Conservation (phyloP, 2,888 invertebrate genomes). For the Drosophila infuscata region DNA sequence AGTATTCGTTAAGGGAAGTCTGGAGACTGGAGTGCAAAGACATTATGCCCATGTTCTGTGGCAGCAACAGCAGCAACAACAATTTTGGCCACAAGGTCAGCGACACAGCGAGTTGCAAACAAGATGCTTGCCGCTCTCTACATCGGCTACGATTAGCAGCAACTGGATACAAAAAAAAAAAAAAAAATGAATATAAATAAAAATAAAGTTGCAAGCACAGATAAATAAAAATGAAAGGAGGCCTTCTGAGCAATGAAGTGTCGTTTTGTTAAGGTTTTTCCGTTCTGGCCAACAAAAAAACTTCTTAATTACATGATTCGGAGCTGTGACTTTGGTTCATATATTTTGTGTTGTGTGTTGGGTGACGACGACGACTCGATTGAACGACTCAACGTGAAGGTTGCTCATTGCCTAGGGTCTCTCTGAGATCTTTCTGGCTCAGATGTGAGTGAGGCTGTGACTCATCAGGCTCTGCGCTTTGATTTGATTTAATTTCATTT, state of each 20-base stretch:
- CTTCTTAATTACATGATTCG: slow-evolving; percentile 70
- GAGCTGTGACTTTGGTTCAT: slow-evolving; percentile 38
- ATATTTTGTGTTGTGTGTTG: slow-evolving; percentile 2
- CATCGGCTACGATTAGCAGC: slow-evolving; percentile 26
- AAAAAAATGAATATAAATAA: neutral
- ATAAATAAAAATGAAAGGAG: slow-evolving; percentile 63
- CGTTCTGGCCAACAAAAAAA: slow-evolving; percentile 48
- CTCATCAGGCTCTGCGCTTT: slow-evolving; percentile 59
- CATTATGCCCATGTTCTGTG: slow-evolving; percentile 37
- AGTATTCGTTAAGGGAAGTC: slow-evolving; percentile 7
- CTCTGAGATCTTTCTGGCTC: slow-evolving; percentile 6
- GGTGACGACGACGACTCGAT: slow-evolving; percentile 6
- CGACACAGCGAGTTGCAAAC: slow-evolving; percentile 21
- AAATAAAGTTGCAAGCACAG: neutral
- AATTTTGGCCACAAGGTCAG: slow-evolving; percentile 59
- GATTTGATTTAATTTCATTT: slow-evolving; percentile 64
- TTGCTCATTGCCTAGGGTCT: slow-evolving; percentile 52
- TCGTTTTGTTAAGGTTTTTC: slow-evolving; percentile 47
- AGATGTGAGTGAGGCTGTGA: slow-evolving; percentile 35
- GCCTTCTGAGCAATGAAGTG: slow-evolving; percentile 47
- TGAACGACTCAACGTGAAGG: slow-evolving; percentile 47
- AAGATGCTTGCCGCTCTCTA: slow-evolving; percentile 39
- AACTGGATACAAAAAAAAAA: slow-evolving; percentile 18
- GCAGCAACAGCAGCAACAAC: slow-evolving; percentile 10
- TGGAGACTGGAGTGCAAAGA: slow-evolving; percentile 43